Conservation (phyloP, 2,797 vertebrate species). For the Knipowitschia caucasica region DNA sequence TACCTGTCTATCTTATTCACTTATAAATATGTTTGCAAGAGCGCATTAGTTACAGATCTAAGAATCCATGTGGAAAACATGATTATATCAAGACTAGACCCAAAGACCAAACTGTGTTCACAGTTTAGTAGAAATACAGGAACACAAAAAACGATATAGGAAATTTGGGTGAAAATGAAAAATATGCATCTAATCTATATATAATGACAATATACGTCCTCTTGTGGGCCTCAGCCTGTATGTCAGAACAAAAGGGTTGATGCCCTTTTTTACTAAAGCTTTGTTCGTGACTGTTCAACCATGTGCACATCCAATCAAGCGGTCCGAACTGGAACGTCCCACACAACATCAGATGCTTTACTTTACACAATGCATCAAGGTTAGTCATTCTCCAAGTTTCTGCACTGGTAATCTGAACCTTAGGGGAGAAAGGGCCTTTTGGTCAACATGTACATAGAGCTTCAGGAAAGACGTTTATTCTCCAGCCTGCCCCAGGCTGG, state of each 20-base stretch:
- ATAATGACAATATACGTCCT: constrained; percentile 28
- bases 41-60: neutral
- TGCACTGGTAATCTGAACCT: neutral
- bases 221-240: constrained; percentile 47
- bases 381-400: constrained; percentile 26
- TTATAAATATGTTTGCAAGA: neutral
- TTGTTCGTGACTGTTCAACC: constrained; percentile 79
- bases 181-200: no score
- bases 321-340: constrained; percentile 49
- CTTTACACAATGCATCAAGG: constrained; percentile 52
- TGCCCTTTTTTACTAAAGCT: constrained; percentile 72
- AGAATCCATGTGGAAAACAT: neutral
- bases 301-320: constrained; percentile 70
- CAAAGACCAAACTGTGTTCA: no score
- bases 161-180: no score
- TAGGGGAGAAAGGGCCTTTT: neutral
- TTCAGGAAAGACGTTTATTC: constrained; percentile 55
- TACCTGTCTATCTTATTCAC: constrained; percentile 8
- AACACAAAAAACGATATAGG: no score
- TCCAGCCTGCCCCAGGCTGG: constrained; percentile 38
- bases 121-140: no score
- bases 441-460: constrained; percentile 18
- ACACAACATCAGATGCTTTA: constrained; percentile 50
- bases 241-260: constrained; percentile 70
- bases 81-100: no score